phyloP scores from a whole-genome alignment of 2,888 invertebrate genomes.

The Limnephilus marmoratus region DNA sequence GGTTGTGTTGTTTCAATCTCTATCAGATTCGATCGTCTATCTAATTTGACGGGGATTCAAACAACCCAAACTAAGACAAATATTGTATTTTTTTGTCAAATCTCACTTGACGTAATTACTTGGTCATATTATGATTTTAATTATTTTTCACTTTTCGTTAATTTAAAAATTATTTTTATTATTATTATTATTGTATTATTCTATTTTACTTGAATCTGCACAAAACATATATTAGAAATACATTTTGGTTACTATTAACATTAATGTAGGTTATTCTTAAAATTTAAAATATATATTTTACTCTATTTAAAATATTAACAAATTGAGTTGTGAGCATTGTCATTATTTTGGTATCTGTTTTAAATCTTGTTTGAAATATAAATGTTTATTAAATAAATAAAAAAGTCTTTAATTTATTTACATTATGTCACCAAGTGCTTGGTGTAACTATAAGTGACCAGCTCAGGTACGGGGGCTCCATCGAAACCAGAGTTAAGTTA shows the following conservation, averaged over 20 bases:
- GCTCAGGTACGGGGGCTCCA: too few relatives aligned
- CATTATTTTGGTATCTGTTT: constrained; percentile 45
- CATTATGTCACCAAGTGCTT: too few relatives aligned
- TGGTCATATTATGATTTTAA: background rate
- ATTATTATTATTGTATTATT: too few relatives aligned
- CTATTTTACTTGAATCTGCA: background rate
- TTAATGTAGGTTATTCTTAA: constrained; percentile 13
- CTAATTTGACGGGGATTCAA: background rate
- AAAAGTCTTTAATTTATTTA: background rate
- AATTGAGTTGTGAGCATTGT: constrained; percentile 51
- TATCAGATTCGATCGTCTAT: background rate
- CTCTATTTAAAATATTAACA: constrained; percentile 56
- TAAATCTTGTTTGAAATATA: constrained; percentile 28
- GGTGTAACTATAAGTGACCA: too few relatives aligned
- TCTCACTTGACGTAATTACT: background rate
- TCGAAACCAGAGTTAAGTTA: too few relatives aligned
- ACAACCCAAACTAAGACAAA: background rate
- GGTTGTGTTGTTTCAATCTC: background rate
- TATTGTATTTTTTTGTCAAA: background rate
- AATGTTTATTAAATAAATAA: constrained; percentile 22
- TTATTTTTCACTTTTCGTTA: background rate
- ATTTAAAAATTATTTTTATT: background rate
- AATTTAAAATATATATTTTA: background rate
- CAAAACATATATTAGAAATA: background rate
- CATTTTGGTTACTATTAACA: constrained; percentile 6